Evolutionary conservation across 2,113 vertebrate species (phyloP), one percentile per base, ranked within the genome.

Genomic region (Chaetodon trifascialis): DNA sequence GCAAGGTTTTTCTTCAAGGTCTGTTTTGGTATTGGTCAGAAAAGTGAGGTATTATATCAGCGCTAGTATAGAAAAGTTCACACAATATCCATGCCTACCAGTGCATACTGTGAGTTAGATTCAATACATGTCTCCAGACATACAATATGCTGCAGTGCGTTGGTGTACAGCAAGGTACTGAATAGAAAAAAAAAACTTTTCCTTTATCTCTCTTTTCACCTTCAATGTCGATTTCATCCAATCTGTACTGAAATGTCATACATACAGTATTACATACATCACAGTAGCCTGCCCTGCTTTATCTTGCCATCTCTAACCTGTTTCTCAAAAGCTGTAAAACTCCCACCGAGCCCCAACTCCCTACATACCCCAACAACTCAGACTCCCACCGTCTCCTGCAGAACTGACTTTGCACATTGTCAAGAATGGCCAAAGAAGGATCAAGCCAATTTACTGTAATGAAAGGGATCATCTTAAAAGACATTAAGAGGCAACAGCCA

Each of bases 391-490:
- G 76, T 60, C 11, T 51, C 19, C 60, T 12, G 14, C n/a, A 73
- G 52, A 81, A 69, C 23, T 59, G 58, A 73, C 88, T 71, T 38
- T 1, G 5, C 73, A 78, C 23, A 42, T 71, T 42, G 58, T 62
- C 4, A 15, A 15, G 38, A 74, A 38, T 16, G 59, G 21, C 73
- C 68, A 74, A 56, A 80, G 79, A 69, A 14, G 54, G 56, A 56
- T 42, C 42, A 44, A 60, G 56, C 30, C 52, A 65, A 72, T 81
- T 85, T 54, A 69, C 49, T 58, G 30, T 85, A 77, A 82, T 73
- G 79, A 83, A 54, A 80, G 55, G 56, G 25, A 89, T 56, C 65
- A 60, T 84, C 65, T 82, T 68, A 46, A 60, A 88, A 85, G 51
- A 75, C 56, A 54, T 86, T 80, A 62, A 46, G 36, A 80, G 58